A percentile compares a stretch with the other conserved stretches of the same genome.
Evolutionary conservation across 2,888 invertebrate species (phyloP).

Genomic region (Daptonema setosum): DNA sequence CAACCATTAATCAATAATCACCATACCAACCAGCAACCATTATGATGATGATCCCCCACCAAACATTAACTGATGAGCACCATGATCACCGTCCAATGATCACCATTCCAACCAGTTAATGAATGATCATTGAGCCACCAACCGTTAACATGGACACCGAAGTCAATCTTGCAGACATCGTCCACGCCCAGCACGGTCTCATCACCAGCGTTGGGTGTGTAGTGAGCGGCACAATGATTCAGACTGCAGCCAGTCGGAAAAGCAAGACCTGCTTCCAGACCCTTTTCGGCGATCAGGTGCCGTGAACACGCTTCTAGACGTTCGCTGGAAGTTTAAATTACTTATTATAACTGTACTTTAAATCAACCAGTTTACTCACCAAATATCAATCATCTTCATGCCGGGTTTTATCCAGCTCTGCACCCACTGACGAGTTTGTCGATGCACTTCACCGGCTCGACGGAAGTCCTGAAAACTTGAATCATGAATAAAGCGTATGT

Average conservation of each 20-base stretch:
- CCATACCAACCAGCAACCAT: no score
- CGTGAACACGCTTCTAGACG: slow-evolving; percentile 77
- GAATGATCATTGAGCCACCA: not conserved
- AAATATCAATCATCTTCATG: slow-evolving; percentile 96
- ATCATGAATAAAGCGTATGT: no score
- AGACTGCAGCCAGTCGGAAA: slow-evolving; percentile 97
- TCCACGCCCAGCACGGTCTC: slow-evolving; percentile 75
- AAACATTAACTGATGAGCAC: no score
- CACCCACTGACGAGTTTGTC: slow-evolving; percentile 79
- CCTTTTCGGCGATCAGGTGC: slow-evolving; percentile 74
- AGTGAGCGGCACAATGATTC: slow-evolving; percentile 96
- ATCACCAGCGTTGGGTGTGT: slow-evolving; percentile 96
- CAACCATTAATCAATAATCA: no score
- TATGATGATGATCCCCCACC: no score
- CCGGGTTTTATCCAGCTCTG: slow-evolving; percentile 85
- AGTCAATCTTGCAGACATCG: slow-evolving; percentile 96
- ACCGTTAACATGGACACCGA: slow-evolving; percentile 92
- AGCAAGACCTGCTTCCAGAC: slow-evolving; percentile 57
- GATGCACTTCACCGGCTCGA: slow-evolving; percentile 87
- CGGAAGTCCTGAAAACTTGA: slow-evolving; percentile 45
- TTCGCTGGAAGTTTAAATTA: slow-evolving; percentile 36
- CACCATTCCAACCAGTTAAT: no score
- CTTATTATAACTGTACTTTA: not conserved
- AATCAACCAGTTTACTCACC: slow-evolving; percentile 26
- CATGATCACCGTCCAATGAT: no score